Conservation (phyloP, 2,113 vertebrate species). For the Paedocypris sp. region DNA sequence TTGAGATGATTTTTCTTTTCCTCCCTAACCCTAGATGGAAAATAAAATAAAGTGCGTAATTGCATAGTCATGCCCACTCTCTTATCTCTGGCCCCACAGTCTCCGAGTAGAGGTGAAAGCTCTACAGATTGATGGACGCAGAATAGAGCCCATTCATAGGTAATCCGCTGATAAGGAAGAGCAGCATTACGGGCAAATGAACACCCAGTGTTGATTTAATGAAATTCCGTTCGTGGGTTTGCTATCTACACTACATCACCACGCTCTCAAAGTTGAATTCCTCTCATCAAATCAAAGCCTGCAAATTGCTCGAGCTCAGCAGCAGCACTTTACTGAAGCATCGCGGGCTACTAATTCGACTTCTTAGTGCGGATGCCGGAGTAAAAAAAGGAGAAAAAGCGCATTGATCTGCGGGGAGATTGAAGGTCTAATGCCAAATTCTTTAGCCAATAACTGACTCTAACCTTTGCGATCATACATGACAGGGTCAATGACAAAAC, state of each 20-base stretch:
- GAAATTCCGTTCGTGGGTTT: constrained; percentile 21
- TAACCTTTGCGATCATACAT: not conserved
- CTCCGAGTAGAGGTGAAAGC: constrained; percentile 21
- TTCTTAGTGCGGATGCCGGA: not conserved
- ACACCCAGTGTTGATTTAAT: constrained; percentile 36
- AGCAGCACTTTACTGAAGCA: constrained; percentile 10
- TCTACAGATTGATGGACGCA: constrained; percentile 23
- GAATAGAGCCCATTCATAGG: constrained; percentile 24
- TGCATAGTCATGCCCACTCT: constrained; percentile 19
- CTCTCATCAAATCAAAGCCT: constrained; percentile 19
- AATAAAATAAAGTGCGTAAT: constrained; percentile 33
- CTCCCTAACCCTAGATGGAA: not conserved
- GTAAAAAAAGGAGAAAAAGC: not conserved
- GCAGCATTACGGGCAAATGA: constrained; percentile 30
- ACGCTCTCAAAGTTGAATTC: constrained; percentile 19
- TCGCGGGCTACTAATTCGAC: constrained; percentile 6
- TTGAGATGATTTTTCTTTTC: constrained; percentile 15
- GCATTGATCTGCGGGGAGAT: not conserved
- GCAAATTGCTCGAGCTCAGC: constrained; percentile 19
- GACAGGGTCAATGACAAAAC: not conserved
- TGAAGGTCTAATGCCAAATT: not conserved
- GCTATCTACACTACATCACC: constrained; percentile 32
- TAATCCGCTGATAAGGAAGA: constrained; percentile 31
- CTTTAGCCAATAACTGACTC: not conserved
- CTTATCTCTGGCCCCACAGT: constrained; percentile 16